These are phyloP conservation scores for Sisor rabdophorus DNA, from an alignment of 2,113 vertebrate species.

Conservation along the genomic window DNA sequence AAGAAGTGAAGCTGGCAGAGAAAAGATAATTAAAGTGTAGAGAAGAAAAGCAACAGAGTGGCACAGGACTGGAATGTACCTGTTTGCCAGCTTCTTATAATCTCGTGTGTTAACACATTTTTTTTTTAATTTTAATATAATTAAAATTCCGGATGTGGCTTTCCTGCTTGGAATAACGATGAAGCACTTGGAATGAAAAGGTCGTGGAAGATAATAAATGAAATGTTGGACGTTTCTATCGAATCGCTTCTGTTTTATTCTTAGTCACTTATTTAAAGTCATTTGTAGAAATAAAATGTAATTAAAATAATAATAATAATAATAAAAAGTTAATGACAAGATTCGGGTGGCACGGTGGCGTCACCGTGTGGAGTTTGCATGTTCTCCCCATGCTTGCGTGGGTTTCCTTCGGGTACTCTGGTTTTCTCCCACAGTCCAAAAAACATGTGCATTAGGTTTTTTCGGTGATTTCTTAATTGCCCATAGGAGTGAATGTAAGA, in stretches of 20 bases:
- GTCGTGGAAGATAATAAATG: conserved; percentile 59
- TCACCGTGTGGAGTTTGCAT: too few relatives aligned
- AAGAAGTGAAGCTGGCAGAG: conserved; percentile 21
- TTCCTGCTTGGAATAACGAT: conserved; percentile 60
- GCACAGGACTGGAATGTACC: conserved; percentile 52
- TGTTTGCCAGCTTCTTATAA: conserved; percentile 55
- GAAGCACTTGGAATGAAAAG: conserved; percentile 60
- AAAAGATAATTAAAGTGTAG: conserved; percentile 50
- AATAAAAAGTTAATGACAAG: too few relatives aligned
- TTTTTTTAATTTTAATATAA: conserved; percentile 65
- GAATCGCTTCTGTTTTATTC: conserved; percentile 48
- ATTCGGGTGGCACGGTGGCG: too few relatives aligned
- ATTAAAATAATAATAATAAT: too few relatives aligned
- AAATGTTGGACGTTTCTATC: conserved; percentile 43
- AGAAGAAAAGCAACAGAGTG: conserved; percentile 51
- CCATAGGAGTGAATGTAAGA: too few relatives aligned
- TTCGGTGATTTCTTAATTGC: too few relatives aligned
- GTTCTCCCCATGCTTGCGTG: too few relatives aligned
- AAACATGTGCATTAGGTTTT: too few relatives aligned
- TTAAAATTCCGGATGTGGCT: conserved; percentile 59
- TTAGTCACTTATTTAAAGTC: not conserved
- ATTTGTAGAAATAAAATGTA: too few relatives aligned
- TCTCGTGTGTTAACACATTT: conserved; percentile 62
- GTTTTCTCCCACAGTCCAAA: too few relatives aligned
- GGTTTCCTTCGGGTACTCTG: too few relatives aligned